phyloP scores from a whole-genome alignment of 2,888 invertebrate species.

The Drosophila quinaria region DNA sequence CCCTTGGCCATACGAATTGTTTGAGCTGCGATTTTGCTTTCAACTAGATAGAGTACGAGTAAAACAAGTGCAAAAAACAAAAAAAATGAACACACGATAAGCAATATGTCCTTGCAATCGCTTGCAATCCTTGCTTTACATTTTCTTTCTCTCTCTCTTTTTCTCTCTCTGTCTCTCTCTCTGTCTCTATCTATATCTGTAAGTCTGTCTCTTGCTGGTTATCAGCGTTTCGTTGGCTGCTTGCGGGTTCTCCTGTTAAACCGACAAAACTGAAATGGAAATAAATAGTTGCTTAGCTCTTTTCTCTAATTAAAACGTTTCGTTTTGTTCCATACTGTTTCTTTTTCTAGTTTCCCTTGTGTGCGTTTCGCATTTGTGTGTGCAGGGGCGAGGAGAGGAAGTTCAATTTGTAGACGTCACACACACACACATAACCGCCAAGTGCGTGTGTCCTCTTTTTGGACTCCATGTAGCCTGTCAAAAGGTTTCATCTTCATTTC shows the following conservation, averaged over 20 bases:
- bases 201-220: constrained; percentile 13
- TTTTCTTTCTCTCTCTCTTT: background rate
- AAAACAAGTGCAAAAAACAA: constrained; percentile 32
- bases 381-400: constrained; percentile 12
- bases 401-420: constrained; percentile 69
- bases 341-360: background rate
- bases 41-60: constrained; percentile 31
- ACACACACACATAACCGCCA: constrained; percentile 25
- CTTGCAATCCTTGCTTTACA: constrained; percentile 28
- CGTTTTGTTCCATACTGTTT: constrained; percentile 33
- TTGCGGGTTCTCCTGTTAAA: constrained; percentile 33
- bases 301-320: constrained; percentile 79
- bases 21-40: constrained; percentile 69
- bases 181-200: background rate
- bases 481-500: constrained; percentile 75
- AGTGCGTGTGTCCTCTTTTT: constrained; percentile 15
- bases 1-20: constrained; percentile 39
- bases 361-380: background rate
- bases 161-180: background rate
- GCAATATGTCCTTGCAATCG: constrained; percentile 27
- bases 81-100: constrained; percentile 2
- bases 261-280: constrained; percentile 62
- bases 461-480: constrained; percentile 59
- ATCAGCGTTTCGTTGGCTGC: constrained; percentile 34
- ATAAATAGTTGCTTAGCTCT: constrained; percentile 79